These are phyloP conservation scores for Acrocephalus arundinaceus DNA, from an alignment of 2,113 vertebrate species.

Conservation along the genomic window DNA sequence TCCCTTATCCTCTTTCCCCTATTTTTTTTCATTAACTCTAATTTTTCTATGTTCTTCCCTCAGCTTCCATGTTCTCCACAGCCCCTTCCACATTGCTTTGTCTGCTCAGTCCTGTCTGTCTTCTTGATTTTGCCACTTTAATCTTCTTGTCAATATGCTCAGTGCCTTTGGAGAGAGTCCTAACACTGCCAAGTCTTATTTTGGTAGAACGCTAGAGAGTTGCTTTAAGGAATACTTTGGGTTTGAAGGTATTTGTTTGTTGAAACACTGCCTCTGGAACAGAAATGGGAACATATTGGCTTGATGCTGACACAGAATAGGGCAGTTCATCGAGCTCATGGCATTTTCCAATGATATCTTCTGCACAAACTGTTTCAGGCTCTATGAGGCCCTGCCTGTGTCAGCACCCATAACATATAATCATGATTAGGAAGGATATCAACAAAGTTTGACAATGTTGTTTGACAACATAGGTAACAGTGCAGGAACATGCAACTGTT, in stretches of 20 bases:
- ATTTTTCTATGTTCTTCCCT: background rate
- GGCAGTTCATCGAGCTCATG: background rate
- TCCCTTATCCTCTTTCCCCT: background rate
- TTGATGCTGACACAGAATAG: background rate
- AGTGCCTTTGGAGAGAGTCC: background rate
- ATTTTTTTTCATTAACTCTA: background rate
- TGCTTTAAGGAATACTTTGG: background rate
- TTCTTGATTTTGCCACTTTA: background rate
- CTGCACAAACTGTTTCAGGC: background rate
- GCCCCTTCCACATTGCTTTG: background rate
- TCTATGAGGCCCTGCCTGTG: background rate
- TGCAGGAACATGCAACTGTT: background rate
- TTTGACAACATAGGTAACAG: background rate
- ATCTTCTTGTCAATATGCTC: background rate
- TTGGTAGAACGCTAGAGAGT: background rate
- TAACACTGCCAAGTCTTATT: background rate
- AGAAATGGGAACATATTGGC: background rate
- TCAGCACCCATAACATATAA: background rate
- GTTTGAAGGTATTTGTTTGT: background rate
- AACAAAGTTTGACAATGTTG: background rate
- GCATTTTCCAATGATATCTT: background rate
- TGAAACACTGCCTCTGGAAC: background rate
- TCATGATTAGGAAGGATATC: background rate
- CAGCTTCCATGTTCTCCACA: background rate
- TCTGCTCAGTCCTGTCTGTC: background rate